Conservation (phyloP, 2,113 vertebrate species). For the Cottus gobio region DNA sequence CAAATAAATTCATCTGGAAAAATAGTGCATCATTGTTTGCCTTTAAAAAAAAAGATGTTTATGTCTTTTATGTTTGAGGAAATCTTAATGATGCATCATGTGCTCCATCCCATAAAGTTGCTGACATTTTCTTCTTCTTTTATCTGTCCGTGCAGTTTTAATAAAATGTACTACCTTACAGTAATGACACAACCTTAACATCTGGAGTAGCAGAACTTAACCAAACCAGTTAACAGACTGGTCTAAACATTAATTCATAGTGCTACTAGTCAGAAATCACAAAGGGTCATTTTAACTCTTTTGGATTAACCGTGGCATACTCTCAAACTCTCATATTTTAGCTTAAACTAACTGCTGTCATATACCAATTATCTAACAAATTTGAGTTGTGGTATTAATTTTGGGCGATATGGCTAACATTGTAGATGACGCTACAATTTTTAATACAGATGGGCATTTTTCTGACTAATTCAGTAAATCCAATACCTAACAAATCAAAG, state of each 20-base stretch:
- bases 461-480: background rate
- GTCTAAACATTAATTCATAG: background rate
- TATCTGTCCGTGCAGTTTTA: too few relatives aligned
- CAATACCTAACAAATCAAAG: background rate
- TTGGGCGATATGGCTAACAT: background rate
- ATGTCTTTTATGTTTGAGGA: too few relatives aligned
- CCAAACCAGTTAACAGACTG: background rate
- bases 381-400: background rate
- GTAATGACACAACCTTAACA: background rate
- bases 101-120: background rate
- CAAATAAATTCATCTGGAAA: too few relatives aligned
- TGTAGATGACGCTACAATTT: background rate
- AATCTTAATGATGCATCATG: background rate
- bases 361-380: too few relatives aligned
- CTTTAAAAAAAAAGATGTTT: too few relatives aligned
- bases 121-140: background rate
- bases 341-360: background rate
- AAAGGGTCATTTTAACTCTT: background rate
- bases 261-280: background rate
- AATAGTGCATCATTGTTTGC: too few relatives aligned
- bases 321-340: background rate
- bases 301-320: background rate
- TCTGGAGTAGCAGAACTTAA: background rate
- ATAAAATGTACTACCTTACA: background rate
- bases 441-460: background rate